These are phyloP conservation scores for Syncerus caffer DNA, from an alignment of 2,797 vertebrate species.

Conservation along the genomic window DNA sequence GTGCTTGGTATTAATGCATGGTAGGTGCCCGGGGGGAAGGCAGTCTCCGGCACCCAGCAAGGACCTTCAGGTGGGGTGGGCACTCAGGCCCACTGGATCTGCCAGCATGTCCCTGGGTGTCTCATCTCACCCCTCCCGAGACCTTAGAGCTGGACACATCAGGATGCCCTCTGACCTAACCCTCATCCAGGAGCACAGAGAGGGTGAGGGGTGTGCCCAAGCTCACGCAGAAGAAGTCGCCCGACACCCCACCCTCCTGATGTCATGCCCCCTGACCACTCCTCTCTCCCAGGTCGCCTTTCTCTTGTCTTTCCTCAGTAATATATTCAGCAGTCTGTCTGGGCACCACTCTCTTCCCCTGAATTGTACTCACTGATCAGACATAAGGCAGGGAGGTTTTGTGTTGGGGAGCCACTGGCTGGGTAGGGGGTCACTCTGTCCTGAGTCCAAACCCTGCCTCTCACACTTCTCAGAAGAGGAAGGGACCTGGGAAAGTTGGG, in stretches of 20 bases:
- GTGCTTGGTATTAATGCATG: neutral
- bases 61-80: neutral
- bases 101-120: neutral
- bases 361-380: neutral
- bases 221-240: neutral
- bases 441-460: neutral
- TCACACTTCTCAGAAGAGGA: neutral
- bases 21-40: neutral
- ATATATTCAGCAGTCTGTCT: neutral
- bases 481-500: neutral
- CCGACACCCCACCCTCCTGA: neutral
- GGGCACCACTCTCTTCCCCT: neutral
- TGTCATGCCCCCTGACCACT: too few relatives aligned
- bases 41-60: neutral
- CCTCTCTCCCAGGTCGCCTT: neutral
- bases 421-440: neutral
- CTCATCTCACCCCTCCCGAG: neutral
- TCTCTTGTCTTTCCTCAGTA: neutral
- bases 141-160: neutral
- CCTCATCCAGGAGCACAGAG: neutral
- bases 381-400: rapidly evolving
- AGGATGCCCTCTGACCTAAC: neutral
- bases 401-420: neutral
- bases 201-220: neutral
- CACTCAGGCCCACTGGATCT: neutral